phyloP scores from a whole-genome alignment of 1,140 invertebrate species.

The Zaprionus tsacasi region DNA sequence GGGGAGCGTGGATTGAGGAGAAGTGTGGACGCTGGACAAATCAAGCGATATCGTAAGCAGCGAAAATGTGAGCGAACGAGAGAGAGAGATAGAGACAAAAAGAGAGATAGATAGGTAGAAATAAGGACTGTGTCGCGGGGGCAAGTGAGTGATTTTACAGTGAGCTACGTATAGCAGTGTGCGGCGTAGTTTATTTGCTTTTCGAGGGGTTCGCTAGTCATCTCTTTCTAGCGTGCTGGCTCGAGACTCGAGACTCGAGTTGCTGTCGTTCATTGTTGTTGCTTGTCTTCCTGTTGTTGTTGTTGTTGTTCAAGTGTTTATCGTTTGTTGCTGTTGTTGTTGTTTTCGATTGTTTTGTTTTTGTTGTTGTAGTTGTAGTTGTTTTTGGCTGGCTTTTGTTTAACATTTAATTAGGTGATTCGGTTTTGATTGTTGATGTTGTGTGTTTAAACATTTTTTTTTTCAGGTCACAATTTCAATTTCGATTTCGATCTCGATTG shows the following conservation, averaged over 20 bases:
- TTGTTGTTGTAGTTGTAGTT: constrained; percentile 29
- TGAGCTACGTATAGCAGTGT: constrained; percentile 31
- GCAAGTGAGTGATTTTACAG: constrained; percentile 16
- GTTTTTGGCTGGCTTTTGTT: constrained; percentile 25
- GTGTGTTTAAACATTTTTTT: constrained; percentile 39
- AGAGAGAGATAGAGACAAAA: not conserved
- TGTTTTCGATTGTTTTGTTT: constrained; percentile 31
- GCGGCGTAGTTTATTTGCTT: constrained; percentile 22
- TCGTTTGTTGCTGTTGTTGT: constrained; percentile 35
- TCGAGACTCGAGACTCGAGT: constrained; percentile 40
- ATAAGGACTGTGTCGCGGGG: constrained; percentile 28
- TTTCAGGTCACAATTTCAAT: constrained; percentile 22
- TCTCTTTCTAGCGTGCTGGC: constrained; percentile 51
- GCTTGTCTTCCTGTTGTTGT: constrained; percentile 46
- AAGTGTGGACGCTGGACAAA: constrained; percentile 2
- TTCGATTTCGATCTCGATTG: not conserved
- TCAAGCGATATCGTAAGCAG: not conserved
- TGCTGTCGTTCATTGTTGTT: constrained; percentile 45
- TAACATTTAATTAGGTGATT: constrained; percentile 52
- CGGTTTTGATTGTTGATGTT: constrained; percentile 41
- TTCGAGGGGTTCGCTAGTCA: constrained; percentile 32
- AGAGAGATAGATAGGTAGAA: not conserved
- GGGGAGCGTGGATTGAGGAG: constrained; percentile 5
- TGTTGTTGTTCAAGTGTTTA: constrained; percentile 37
- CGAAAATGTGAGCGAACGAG: not conserved